Conservation (phyloP, 64 coral and sea anemone species). For the Montipora sp. region DNA sequence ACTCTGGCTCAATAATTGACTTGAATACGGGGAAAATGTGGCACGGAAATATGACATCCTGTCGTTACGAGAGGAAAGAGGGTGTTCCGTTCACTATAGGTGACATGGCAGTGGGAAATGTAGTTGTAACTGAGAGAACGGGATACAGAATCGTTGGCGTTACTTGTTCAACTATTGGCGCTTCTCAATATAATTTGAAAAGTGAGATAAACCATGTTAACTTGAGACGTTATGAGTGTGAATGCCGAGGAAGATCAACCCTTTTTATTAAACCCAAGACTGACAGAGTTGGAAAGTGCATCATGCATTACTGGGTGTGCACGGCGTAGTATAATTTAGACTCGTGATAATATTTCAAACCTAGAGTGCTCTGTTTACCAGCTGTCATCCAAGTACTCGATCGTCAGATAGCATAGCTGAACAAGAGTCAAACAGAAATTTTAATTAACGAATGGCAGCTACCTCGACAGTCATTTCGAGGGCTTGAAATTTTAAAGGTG, state of each 20-base stretch:
- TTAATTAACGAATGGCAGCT: background rate
- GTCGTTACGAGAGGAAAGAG: conserved; percentile 15
- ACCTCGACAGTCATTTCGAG: no score
- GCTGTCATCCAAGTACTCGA: background rate
- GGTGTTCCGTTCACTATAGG: background rate
- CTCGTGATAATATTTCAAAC: background rate
- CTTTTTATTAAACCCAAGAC: background rate
- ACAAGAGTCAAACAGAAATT: background rate
- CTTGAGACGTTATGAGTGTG: conserved; percentile 10
- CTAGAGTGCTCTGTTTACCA: background rate
- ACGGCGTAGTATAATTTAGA: background rate
- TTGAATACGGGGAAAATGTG: background rate
- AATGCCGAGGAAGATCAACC: conserved; percentile 31
- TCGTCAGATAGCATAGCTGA: background rate
- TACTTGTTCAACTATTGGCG: conserved; percentile 22
- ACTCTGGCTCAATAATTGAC: background rate
- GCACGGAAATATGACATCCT: conserved; percentile 38
- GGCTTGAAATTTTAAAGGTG: no score
- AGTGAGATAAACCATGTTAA: background rate
- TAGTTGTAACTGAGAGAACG: background rate
- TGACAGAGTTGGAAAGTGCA: background rate
- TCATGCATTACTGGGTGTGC: conserved; percentile 67
- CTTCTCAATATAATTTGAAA: conserved; percentile 44
- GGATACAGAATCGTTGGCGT: conserved; percentile 49
- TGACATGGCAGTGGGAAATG: background rate